A percentile compares a stretch with the other conserved stretches of the same genome.
These are phyloP conservation scores for Palythoa heliodiscus DNA, from an alignment of 92 coral and sea anemone genomes.

Conservation along the genomic window DNA sequence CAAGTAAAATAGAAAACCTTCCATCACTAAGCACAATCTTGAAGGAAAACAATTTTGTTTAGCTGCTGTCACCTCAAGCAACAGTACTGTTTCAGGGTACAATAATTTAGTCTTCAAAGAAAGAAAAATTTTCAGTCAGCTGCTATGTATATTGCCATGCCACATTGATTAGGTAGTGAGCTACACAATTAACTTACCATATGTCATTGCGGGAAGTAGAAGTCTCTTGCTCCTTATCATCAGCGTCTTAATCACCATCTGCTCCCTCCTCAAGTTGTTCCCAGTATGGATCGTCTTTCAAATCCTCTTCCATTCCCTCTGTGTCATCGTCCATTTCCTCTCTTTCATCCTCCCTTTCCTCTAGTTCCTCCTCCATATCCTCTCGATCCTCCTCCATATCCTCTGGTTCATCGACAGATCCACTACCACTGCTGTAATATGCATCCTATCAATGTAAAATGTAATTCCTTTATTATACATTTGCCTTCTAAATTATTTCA, in stretches of 20 bases:
- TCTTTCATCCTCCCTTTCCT: slow-evolving; percentile 3
- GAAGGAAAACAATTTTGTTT: slow-evolving; percentile 8
- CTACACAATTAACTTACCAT: neutral
- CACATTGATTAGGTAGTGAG: too few relatives aligned
- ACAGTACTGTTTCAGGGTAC: slow-evolving; percentile 5
- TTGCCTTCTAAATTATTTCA: neutral
- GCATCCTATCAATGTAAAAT: neutral
- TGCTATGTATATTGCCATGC: slow-evolving; percentile 3
- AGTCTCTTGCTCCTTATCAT: slow-evolving; percentile 16
- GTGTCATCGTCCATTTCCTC: neutral
- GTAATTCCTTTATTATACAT: neutral
- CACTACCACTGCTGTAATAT: neutral
- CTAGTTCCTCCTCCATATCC: neutral
- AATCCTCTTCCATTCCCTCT: slow-evolving; percentile 7
- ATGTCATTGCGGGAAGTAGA: slow-evolving; percentile 24
- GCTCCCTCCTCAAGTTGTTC: slow-evolving; percentile 12
- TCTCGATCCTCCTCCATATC: neutral
- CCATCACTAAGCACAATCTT: neutral
- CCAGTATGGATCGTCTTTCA: slow-evolving; percentile 18
- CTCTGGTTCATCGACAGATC: neutral
- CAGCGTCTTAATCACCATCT: slow-evolving; percentile 12
- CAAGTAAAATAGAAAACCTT: neutral
- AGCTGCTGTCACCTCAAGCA: neutral
- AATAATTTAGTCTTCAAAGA: neutral
- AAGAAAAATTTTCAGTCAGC: neutral